These are phyloP conservation scores for Conus ventricosus DNA, from an alignment of 1,140 invertebrate genomes.

Conservation along the genomic window DNA sequence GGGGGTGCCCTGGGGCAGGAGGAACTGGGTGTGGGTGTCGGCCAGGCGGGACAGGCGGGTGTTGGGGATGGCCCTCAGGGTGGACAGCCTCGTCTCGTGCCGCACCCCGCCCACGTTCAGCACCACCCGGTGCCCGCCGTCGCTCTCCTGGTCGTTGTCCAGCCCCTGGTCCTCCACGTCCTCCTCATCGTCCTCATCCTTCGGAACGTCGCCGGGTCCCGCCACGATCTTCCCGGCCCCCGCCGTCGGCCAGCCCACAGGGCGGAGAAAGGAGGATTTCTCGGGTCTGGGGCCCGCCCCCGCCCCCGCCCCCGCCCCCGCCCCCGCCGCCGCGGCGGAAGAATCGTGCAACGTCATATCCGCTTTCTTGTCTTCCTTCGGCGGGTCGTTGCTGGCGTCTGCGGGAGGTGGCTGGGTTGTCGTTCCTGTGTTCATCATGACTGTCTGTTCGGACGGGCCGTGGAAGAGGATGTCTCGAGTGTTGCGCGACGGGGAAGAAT, in stretches of 20 bases:
- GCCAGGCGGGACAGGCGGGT: constrained; percentile 69
- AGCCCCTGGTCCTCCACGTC: constrained; percentile 17
- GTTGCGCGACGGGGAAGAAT: no score
- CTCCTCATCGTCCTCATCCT: not conserved
- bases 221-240: not conserved
- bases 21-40: constrained; percentile 51
- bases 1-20: not conserved
- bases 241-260: not conserved
- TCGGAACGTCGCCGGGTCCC: not conserved
- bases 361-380: not conserved
- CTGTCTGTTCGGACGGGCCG: not conserved
- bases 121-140: constrained; percentile 80
- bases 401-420: not conserved
- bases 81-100: constrained; percentile 92
- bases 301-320: no score
- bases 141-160: constrained; percentile 17
- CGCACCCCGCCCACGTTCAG: constrained; percentile 98
- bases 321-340: not conserved
- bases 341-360: not conserved
- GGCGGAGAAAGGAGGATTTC: not conserved
- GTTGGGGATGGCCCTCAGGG: constrained; percentile 70
- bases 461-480: no score
- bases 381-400: not conserved
- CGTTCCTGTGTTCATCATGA: not conserved
- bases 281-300: not conserved